Base-by-base conservation (phyloP, 1,140 invertebrate species). In the Calliphora vicina region DNA sequence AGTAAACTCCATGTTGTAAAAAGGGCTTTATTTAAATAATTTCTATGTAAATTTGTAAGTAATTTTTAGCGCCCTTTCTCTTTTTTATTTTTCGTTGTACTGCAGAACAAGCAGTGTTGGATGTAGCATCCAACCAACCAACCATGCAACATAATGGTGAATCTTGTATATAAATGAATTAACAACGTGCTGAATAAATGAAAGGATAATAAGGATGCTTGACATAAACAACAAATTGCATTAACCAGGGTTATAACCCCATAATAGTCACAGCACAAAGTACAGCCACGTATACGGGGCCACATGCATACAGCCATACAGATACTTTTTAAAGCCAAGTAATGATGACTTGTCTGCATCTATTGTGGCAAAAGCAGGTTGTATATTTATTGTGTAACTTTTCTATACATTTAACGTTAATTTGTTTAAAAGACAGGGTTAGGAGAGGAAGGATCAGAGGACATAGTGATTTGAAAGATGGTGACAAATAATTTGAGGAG, bases 181-280 rank as follows among this genome's bases (percentile, higher is more conserved):
- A 83, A 71, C 74, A 83, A 80, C 50, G 50, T 80, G 82, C 50
- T 83, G 74, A 83, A 83, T 83, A 83, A 83, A 83, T 83, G 82
- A 83, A 83, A 83, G 82, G 82, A 83, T 83, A 80, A 83, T 83
- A 83, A 83, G 82, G 82, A 83, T 80, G 61, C 43, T 61, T 29
- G 71, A 72, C 67, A 82, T 43, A 72, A 73, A 72, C 45, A 76
- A 82, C 20, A 78, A 82, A 82, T 82, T 82, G 72, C 72, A 82
- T 82, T 74, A 82, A 67, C 61, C 61, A 67, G 61, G 61, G 61
- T 23, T 23, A 61, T 61, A 61, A 82, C 82, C 71, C 82, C 82
- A 82, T 78, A 76, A 43, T 20, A 61, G 80, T 61, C 26, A 4
- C 1, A 5, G 27, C 15, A 10, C 72, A n/a, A 35, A 35, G 29